These are phyloP conservation scores for Silurus meridionalis DNA, from an alignment of 2,113 vertebrate genomes.

Conservation along the genomic window DNA sequence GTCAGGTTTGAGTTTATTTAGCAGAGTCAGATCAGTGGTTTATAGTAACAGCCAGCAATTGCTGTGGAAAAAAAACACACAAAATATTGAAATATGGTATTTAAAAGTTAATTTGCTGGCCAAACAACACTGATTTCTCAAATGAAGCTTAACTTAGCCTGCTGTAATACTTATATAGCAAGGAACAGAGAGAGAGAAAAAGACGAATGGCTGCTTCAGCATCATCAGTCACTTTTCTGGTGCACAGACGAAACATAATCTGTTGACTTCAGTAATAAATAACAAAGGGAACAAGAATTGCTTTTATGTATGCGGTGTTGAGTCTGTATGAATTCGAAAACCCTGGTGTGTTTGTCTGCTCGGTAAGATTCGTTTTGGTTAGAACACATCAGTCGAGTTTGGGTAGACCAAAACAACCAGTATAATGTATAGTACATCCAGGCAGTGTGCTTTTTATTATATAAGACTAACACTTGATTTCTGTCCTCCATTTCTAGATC, in stretches of 20 bases:
- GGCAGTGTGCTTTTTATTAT: not conserved
- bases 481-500: conserved; percentile 57
- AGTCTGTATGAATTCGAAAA: not conserved
- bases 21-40: too few species aligned
- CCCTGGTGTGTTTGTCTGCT: not conserved
- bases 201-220: not conserved
- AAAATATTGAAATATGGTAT: not conserved
- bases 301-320: not conserved
- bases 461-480: not conserved
- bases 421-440: not conserved
- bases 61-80: not conserved
- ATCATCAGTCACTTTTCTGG: too few species aligned
- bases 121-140: not conserved
- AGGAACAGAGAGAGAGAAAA: not conserved
- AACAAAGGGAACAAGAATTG: not conserved
- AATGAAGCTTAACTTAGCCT: not conserved
- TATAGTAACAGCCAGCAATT: not conserved
- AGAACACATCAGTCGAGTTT: too few species aligned
- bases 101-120: not conserved
- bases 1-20: not conserved
- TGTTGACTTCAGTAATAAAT: not conserved
- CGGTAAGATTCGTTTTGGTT: not conserved
- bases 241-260: not conserved
- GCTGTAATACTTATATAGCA: not conserved
- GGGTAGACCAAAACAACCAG: not conserved